phyloP scores from a whole-genome alignment of 1,140 invertebrate species.

The Oreohelix idahoensis region DNA sequence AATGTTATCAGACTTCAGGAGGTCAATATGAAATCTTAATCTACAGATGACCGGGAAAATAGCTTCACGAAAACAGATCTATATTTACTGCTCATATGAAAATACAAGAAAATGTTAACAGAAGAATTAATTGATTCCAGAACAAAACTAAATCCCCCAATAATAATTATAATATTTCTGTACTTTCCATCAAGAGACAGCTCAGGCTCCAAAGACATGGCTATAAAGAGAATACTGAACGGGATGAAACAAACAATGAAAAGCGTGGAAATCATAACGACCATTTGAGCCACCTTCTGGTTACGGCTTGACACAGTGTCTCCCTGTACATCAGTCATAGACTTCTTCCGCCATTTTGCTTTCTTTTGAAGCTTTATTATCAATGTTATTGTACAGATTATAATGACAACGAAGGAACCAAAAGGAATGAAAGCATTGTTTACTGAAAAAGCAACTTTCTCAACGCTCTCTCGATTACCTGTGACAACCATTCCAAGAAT shows the following conservation, averaged over 20 bases:
- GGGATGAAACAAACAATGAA: too few species aligned
- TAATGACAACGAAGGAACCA: background rate
- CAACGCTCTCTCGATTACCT: background rate
- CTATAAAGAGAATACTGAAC: constrained; percentile 12
- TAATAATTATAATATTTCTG: background rate
- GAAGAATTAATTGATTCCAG: too few species aligned
- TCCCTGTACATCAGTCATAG: background rate
- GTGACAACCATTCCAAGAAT: background rate
- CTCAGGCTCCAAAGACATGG: background rate
- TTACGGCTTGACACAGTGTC: background rate
- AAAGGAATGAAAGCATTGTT: constrained; percentile 8
- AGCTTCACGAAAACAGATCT: too few species aligned
- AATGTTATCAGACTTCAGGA: too few species aligned
- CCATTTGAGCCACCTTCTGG: too few species aligned
- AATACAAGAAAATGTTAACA: too few species aligned
- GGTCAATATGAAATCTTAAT: too few species aligned
- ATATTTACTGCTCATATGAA: too few species aligned
- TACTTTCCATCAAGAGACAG: constrained; percentile 15
- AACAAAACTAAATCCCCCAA: too few species aligned
- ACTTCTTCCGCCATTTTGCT: background rate
- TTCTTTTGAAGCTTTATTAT: background rate
- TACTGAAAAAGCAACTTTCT: background rate
- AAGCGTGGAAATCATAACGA: too few species aligned
- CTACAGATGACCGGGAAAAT: too few species aligned
- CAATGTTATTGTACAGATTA: background rate